Evolutionary conservation across 2,888 invertebrate species (phyloP).

Genomic region (Acronicta psi): DNA sequence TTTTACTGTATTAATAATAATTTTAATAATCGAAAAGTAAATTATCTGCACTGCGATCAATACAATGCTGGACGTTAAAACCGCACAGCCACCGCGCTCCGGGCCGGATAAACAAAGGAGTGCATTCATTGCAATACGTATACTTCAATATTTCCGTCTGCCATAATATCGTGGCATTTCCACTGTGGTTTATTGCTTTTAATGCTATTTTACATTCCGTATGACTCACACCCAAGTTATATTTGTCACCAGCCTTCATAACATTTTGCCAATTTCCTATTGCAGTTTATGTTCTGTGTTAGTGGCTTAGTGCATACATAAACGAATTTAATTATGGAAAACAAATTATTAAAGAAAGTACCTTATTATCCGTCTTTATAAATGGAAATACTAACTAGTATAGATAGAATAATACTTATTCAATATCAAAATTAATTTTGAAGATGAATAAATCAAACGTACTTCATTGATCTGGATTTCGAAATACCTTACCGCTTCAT

Average conservation of each 20-base stretch:
- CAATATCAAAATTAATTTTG: conserved; percentile 7
- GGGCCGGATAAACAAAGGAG: conserved; percentile 66
- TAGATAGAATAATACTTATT: conserved; percentile 11
- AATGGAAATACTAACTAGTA: too few relatives aligned
- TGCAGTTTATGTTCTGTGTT: conserved; percentile 33
- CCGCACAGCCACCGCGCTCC: conserved; percentile 35
- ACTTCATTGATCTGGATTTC: conserved; percentile 34
- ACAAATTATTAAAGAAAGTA: background rate
- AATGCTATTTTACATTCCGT: conserved; percentile 73
- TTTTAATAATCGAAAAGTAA: background rate
- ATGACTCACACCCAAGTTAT: conserved; percentile 68
- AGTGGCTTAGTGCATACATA: conserved; percentile 12
- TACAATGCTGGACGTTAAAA: conserved; percentile 43
- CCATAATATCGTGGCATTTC: conserved; percentile 63
- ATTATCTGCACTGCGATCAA: conserved; percentile 17
- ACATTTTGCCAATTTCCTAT: conserved; percentile 49
- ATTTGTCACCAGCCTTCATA: conserved; percentile 65
- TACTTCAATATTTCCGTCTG: conserved; percentile 77
- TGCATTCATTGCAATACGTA: conserved; percentile 67
- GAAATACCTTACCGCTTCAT: conserved; percentile 29
- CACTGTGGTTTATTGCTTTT: conserved; percentile 67
- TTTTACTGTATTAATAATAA: conserved; percentile 7
- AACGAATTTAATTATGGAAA: conserved; percentile 7
- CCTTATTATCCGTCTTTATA: background rate
- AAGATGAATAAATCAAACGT: conserved; percentile 39